Conservation (phyloP, 2,797 vertebrate genomes). For the Ciconia nigra region DNA sequence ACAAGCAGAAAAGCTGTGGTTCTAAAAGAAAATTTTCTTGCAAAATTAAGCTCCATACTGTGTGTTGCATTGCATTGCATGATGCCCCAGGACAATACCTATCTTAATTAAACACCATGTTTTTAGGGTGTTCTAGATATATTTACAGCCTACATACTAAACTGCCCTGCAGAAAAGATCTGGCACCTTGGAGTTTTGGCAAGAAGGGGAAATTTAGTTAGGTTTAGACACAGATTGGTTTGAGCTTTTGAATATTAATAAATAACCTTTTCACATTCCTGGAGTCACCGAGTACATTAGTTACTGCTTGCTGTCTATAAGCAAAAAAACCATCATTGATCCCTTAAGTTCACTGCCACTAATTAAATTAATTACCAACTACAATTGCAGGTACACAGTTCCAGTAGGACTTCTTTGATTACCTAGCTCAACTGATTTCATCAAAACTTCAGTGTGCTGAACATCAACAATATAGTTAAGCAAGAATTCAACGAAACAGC, state of each 20-base stretch:
- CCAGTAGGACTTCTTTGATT: not conserved
- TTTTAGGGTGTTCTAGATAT: not conserved
- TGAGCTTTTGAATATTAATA: not conserved
- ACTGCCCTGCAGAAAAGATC: not conserved
- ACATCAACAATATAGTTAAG: not conserved
- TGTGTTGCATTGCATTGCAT: not conserved
- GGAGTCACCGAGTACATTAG: not conserved
- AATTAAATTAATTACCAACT: not conserved
- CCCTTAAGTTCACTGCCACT: not conserved
- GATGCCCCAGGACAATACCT: not conserved
- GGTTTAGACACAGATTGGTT: not conserved
- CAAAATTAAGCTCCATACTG: not conserved
- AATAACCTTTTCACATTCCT: not conserved
- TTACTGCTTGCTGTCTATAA: not conserved
- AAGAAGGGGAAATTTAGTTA: not conserved
- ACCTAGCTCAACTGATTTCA: not conserved
- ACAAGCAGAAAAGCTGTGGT: not conserved
- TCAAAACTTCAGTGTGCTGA: not conserved
- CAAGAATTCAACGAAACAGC: not conserved
- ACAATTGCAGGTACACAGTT: not conserved
- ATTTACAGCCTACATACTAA: not conserved
- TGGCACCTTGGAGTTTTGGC: not conserved
- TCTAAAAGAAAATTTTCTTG: not conserved
- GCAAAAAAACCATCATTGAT: not conserved
- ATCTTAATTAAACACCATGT: not conserved